Percentiles rank a stretch among this genome's conserved stretches.
phyloP scores from a whole-genome alignment of 1,140 invertebrate genomes.

The Drosophila pandora region DNA sequence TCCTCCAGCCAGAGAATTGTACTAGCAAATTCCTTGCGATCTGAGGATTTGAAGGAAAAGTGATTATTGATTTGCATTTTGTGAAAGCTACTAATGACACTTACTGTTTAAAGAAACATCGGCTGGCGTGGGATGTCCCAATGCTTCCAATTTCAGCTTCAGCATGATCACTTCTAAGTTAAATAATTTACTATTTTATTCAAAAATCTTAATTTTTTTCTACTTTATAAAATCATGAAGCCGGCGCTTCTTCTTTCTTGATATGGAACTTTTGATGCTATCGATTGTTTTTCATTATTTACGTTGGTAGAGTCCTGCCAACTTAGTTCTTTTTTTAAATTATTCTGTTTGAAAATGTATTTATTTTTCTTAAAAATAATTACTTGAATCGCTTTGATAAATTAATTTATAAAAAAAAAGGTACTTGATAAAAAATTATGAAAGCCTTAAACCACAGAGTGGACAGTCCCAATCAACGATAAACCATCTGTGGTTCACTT shows the following conservation, averaged over 20 bases:
- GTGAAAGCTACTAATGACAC: background rate
- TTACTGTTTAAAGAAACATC: conserved; percentile 54
- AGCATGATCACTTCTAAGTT: conserved; percentile 37
- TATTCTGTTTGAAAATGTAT: background rate
- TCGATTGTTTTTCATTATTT: background rate
- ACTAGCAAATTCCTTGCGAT: conserved; percentile 91
- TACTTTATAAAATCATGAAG: background rate
- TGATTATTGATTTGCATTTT: conserved; percentile 21
- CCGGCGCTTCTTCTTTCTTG: conserved; percentile 11
- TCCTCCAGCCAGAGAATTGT: conserved; percentile 96
- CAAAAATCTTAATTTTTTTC: background rate
- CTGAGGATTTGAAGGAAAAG: conserved; percentile 84
- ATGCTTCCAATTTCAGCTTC: conserved; percentile 78
- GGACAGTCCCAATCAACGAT: no score
- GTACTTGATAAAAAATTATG: background rate
- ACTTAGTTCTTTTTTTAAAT: background rate
- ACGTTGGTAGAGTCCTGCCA: background rate
- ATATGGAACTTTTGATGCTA: background rate
- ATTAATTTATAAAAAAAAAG: no score
- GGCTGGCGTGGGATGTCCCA: conserved; percentile 89
- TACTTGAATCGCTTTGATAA: no score
- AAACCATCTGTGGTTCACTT: background rate
- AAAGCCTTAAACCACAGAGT: no score
- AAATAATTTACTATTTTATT: conserved; percentile 4
- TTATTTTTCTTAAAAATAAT: background rate